A percentile compares a stretch with the other conserved stretches of the same genome.
Evolutionary conservation across 2,888 invertebrate species (phyloP).

Genomic region (Drosophila trichaetosa): DNA sequence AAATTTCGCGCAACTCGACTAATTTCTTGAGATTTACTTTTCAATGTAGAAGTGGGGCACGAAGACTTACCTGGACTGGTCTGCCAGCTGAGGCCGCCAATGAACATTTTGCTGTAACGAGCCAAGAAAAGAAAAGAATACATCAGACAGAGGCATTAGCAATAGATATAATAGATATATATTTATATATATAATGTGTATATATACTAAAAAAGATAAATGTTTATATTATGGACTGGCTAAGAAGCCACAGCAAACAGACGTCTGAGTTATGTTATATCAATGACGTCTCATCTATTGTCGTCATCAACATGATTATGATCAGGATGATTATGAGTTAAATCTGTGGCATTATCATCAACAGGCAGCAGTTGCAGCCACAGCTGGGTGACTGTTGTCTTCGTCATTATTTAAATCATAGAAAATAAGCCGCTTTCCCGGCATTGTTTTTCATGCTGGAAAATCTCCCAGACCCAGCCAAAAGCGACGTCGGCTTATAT

Average conservation of each 20-base stretch:
- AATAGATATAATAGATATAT: constrained; percentile 9
- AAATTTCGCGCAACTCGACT: constrained; percentile 49
- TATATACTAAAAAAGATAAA: constrained; percentile 25
- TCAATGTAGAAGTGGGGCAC: constrained; percentile 18
- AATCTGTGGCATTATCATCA: constrained; percentile 30
- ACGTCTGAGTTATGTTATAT: constrained; percentile 44
- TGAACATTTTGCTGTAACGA: constrained; percentile 99
- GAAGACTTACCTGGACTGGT: constrained; percentile 97
- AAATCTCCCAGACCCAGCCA: constrained; percentile 69
- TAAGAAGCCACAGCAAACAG: constrained; percentile 25
- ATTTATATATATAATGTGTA: not conserved
- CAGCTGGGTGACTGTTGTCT: constrained; percentile 70
- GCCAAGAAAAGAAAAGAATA: constrained; percentile 16
- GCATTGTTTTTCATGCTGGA: constrained; percentile 79
- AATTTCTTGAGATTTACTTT: constrained; percentile 45
- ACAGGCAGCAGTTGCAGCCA: constrained; percentile 21
- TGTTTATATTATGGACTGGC: constrained; percentile 43
- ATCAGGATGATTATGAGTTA: constrained; percentile 31
- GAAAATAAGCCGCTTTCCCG: constrained; percentile 83
- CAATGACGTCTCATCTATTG: constrained; percentile 58
- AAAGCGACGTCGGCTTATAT: constrained; percentile 54
- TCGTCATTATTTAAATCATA: constrained; percentile 83
- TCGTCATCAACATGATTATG: constrained; percentile 28
- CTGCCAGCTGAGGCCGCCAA: constrained; percentile 99
- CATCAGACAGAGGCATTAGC: constrained; percentile 54